phyloP scores from a whole-genome alignment of 2,888 invertebrate genomes.

The Entomobrya proxima region DNA sequence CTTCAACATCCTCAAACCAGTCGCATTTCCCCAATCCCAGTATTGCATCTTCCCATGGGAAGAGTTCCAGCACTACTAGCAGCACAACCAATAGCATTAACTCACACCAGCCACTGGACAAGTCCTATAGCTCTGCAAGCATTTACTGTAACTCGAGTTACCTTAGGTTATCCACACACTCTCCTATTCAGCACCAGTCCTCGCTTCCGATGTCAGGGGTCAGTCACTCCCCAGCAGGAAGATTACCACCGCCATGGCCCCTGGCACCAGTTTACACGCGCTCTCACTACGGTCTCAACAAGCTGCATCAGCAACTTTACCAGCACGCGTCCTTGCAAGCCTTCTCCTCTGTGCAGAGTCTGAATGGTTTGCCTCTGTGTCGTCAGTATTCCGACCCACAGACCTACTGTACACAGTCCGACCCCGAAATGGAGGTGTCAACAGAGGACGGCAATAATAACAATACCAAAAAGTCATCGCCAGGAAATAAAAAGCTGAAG shows the following conservation, averaged over 20 bases:
- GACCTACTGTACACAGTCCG: constrained; percentile 33
- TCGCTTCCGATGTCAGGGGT: constrained; percentile 26
- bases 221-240: constrained; percentile 31
- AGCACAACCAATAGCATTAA: not conserved
- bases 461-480: constrained; percentile 41
- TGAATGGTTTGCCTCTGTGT: constrained; percentile 5
- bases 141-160: constrained; percentile 49
- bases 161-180: constrained; percentile 27
- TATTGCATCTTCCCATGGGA: not conserved
- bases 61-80: not conserved
- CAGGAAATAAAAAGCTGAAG: constrained; percentile 61
- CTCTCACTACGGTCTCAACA: constrained; percentile 67
- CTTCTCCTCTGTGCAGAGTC: constrained; percentile 45
- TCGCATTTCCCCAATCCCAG: constrained; percentile 18
- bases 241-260: constrained; percentile 57
- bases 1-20: constrained; percentile 21
- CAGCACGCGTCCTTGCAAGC: constrained; percentile 53
- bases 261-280: constrained; percentile 53
- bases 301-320: constrained; percentile 62
- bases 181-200: not conserved
- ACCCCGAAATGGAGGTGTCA: constrained; percentile 29
- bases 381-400: constrained; percentile 23
- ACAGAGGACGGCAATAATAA: constrained; percentile 29
- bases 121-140: constrained; percentile 31
- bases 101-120: not conserved